Conservation (phyloP, 2,888 invertebrate genomes). For the Pollenia labialis region DNA sequence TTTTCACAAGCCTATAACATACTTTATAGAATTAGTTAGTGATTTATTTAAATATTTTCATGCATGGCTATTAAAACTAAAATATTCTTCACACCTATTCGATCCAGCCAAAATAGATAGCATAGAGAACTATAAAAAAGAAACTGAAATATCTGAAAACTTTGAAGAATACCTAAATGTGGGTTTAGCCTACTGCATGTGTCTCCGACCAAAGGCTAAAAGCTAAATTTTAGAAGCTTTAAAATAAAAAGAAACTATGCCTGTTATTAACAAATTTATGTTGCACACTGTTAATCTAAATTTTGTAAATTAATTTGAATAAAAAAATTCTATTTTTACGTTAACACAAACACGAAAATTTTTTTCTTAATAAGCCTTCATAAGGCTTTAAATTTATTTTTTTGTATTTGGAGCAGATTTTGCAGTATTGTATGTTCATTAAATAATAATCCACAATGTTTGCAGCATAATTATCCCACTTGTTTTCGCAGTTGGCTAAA, state of each 20-base stretch:
- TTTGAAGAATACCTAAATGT: conserved; percentile 77
- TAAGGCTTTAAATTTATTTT: conserved; percentile 60
- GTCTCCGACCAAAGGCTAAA: conserved; percentile 73
- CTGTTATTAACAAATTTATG: too few relatives aligned
- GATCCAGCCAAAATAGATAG: conserved; percentile 78
- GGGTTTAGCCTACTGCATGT: conserved; percentile 78
- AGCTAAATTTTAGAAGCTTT: conserved; percentile 54
- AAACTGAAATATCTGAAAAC: conserved; percentile 76
- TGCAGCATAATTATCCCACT: background rate
- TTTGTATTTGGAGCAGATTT: conserved; percentile 19
- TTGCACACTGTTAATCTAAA: too few relatives aligned
- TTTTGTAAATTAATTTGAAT: background rate
- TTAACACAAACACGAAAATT: conserved; percentile 15
- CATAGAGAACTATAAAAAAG: conserved; percentile 78
- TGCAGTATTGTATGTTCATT: background rate
- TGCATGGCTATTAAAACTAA: conserved; percentile 77
- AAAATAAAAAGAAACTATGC: background rate
- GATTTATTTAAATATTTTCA: conserved; percentile 80
- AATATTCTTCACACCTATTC: conserved; percentile 77
- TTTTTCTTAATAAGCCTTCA: conserved; percentile 36
- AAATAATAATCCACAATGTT: conserved; percentile 8
- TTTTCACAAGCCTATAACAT: conserved; percentile 77
- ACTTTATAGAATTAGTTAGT: conserved; percentile 77
- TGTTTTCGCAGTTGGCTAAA: conserved; percentile 25
- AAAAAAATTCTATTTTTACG: background rate